Percentiles rank a stretch among this genome's conserved stretches.
Evolutionary conservation across 2,888 invertebrate species (phyloP).

Genomic region (Agrochola lota): DNA sequence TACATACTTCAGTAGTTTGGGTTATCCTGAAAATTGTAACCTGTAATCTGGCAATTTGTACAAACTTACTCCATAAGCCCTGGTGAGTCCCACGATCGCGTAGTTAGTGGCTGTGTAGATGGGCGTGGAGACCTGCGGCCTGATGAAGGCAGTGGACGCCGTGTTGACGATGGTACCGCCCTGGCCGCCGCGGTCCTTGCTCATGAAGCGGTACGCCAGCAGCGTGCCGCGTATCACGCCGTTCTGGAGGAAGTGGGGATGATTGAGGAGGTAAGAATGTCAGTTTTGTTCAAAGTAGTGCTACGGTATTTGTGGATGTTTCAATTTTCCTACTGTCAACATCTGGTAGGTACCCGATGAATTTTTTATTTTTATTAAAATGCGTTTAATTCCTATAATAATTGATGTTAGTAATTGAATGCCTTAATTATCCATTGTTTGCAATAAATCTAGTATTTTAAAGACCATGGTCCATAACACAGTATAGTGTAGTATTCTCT

Average conservation of each 20-base stretch:
- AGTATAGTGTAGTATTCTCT: no score
- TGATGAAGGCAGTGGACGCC: constrained; percentile 93
- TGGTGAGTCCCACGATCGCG: constrained; percentile 93
- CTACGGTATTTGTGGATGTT: neutral
- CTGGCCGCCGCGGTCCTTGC: constrained; percentile 93
- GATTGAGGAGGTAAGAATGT: neutral
- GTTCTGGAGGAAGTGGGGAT: constrained; percentile 88
- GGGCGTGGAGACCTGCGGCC: constrained; percentile 93
- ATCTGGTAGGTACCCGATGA: no score
- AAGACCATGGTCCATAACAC: neutral
- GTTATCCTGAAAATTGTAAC: neutral
- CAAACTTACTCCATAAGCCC: constrained; percentile 92
- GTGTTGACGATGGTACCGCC: constrained; percentile 95
- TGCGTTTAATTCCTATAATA: neutral
- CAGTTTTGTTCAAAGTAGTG: neutral
- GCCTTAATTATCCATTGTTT: neutral
- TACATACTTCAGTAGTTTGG: neutral
- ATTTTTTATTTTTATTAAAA: neutral
- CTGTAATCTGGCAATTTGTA: neutral
- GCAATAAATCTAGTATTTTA: neutral
- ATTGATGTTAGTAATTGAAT: no score
- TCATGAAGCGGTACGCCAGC: constrained; percentile 94
- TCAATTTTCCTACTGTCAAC: neutral
- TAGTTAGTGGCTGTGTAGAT: constrained; percentile 95
- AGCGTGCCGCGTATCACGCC: constrained; percentile 94